Percentiles rank a stretch among this genome's conserved stretches.
phyloP scores from a whole-genome alignment of 2,113 vertebrate genomes.

The Progne subis region DNA sequence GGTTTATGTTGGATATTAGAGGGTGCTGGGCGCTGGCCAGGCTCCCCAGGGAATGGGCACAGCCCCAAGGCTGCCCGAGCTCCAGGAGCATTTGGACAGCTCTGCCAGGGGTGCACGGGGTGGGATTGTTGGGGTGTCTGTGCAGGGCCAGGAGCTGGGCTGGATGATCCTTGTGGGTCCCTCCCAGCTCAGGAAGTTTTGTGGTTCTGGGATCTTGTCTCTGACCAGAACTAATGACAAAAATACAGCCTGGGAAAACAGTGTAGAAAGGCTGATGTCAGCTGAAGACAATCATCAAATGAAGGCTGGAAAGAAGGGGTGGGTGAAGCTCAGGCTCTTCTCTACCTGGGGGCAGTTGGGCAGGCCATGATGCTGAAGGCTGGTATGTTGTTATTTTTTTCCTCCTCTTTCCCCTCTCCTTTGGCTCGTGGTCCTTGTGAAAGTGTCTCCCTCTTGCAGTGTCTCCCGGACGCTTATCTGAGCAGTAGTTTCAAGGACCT shows the following conservation, averaged over 20 bases:
- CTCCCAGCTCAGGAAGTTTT: too few species aligned
- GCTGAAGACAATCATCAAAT: neutral
- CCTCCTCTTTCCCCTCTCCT: neutral
- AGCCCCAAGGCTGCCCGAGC: neutral
- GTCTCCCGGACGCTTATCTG: neutral
- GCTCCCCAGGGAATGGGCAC: neutral
- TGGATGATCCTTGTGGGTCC: rapidly evolving
- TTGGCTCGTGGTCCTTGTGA: neutral
- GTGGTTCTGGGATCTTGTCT: neutral
- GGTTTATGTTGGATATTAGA: neutral
- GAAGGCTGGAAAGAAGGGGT: neutral
- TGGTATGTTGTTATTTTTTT: neutral
- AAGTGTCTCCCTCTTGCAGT: neutral
- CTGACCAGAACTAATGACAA: neutral
- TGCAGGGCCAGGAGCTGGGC: rapidly evolving
- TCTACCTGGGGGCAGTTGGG: neutral
- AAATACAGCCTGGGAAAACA: neutral
- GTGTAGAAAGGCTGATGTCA: neutral
- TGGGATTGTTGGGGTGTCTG: neutral
- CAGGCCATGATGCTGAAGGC: rapidly evolving
- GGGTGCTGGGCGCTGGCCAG: neutral
- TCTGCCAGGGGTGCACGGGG: neutral
- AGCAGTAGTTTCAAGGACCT: neutral
- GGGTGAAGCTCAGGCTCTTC: neutral
- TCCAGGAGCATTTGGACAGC: rapidly evolving